These are phyloP conservation scores for Drosophila niveifrons DNA, from an alignment of 2,888 invertebrate species.

Conservation along the genomic window DNA sequence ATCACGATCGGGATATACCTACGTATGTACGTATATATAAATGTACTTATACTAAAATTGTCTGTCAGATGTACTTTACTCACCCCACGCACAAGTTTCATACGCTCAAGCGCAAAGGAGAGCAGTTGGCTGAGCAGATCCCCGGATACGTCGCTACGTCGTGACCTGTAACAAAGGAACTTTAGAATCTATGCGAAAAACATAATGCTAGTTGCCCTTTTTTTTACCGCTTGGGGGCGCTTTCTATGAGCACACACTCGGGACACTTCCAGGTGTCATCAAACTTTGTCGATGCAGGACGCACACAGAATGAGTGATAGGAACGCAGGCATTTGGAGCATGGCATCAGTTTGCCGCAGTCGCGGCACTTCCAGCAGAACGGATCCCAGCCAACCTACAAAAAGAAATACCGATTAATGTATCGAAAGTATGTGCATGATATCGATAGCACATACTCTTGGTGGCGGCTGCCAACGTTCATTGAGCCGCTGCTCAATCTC, in stretches of 20 bases:
- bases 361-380: conserved; percentile 97
- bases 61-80: conserved; percentile 70
- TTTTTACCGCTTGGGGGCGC: conserved; percentile 80
- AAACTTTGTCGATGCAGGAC: conserved; percentile 85
- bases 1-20: conserved; percentile 45
- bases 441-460: conserved; percentile 66
- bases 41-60: too few species aligned
- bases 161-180: conserved; percentile 57
- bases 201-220: background rate
- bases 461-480: conserved; percentile 74
- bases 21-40: background rate
- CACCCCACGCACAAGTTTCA: conserved; percentile 93
- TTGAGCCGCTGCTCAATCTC: conserved; percentile 56
- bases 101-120: conserved; percentile 91
- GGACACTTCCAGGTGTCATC: conserved; percentile 92
- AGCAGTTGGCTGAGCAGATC: conserved; percentile 92
- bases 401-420: conserved; percentile 34
- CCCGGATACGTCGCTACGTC: conserved; percentile 78
- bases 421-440: too few species aligned
- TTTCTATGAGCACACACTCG: conserved; percentile 91
- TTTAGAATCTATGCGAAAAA: background rate
- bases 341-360: conserved; percentile 87
- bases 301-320: conserved; percentile 93
- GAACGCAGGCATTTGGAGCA: conserved; percentile 95
- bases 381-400: conserved; percentile 88